Evolutionary conservation across 2,113 vertebrate species (phyloP), one percentile per base, ranked within the genome.

Genomic region (Poicephalus meyeri): DNA sequence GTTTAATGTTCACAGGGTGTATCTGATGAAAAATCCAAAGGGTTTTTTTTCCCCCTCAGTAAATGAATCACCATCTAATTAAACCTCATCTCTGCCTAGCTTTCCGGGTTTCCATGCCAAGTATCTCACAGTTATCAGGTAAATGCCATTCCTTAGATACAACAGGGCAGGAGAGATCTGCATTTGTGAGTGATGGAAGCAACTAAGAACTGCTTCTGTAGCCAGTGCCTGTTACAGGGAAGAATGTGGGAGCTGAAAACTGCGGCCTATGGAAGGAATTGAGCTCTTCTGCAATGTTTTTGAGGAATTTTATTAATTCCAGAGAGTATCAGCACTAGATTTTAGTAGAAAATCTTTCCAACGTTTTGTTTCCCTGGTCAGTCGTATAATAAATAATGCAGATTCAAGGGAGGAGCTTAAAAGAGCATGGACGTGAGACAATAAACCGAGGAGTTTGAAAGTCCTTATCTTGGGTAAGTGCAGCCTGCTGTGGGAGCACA

Each of bases 21-120:
- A 73, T 25, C 35, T 68, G 66, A 76, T 56, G n/a, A 76, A 86
- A 94, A 87, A 79, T 42, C 31, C n/a, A 31, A 64, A 28, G 33
- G 14, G 2, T 6, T 66, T 66, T 9, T 29, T 2, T 2, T 5
- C 4, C 24, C 19, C 16, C 33, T 7, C 31, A 21, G 7, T 46
- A 93, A 71, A 76, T 91, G 89, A 93, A 66, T 68, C 60, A 63
- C 42, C 49, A 60, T 55, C 42, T 74, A 90, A 97, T 96, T 93
- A 93, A 94, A 73, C 6, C 42, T 44, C 31, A 35, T 76, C 61
- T 93, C 56, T 47, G n/a, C 60, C 23, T 0, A 31, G 66, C 76
- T 93, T 86, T 74, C 49, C 71, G 88, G 60, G 46, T 72, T 49
- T 52, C 33, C 33, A 6, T 65, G 74, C 66, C 66, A 89, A 79